Percentiles rank a stretch among this genome's conserved stretches.
Evolutionary conservation across 2,113 vertebrate genomes (phyloP).

Genomic region (Nyctibius bracteatus): DNA sequence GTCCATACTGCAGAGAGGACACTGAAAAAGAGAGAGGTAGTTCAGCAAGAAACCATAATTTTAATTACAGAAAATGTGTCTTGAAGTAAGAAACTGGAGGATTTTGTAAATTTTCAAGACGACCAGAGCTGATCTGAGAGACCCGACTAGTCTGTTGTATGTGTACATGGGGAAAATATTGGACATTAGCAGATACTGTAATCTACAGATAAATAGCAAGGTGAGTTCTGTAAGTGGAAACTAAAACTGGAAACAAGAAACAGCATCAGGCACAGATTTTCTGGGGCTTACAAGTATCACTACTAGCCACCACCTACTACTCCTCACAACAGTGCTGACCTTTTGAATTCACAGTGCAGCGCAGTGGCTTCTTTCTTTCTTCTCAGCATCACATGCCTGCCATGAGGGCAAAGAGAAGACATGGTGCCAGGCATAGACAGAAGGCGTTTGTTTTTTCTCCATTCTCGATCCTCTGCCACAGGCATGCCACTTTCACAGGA

Average conservation of each 20-base stretch:
- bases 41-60: not conserved
- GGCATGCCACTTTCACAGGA: not conserved
- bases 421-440: conserved; percentile 13
- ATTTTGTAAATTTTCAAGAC: not conserved
- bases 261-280: not conserved
- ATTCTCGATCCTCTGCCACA: not conserved
- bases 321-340: not conserved
- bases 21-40: not conserved
- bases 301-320: not conserved
- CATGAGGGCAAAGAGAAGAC: not conserved
- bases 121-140: not conserved
- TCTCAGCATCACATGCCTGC: conserved; percentile 5
- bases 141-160: not conserved
- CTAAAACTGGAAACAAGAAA: not conserved
- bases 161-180: not conserved
- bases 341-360: not conserved
- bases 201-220: not conserved
- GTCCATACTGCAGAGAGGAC: not conserved
- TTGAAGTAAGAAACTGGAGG: not conserved
- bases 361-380: not conserved
- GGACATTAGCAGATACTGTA: not conserved
- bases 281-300: not conserved
- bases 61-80: not conserved
- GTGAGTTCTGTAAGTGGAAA: not conserved
- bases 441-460: not conserved